A percentile compares a stretch with the other conserved stretches of the same genome.
Evolutionary conservation across 2,888 invertebrate species (phyloP).

Genomic region (Steinernema hermaphroditum): DNA sequence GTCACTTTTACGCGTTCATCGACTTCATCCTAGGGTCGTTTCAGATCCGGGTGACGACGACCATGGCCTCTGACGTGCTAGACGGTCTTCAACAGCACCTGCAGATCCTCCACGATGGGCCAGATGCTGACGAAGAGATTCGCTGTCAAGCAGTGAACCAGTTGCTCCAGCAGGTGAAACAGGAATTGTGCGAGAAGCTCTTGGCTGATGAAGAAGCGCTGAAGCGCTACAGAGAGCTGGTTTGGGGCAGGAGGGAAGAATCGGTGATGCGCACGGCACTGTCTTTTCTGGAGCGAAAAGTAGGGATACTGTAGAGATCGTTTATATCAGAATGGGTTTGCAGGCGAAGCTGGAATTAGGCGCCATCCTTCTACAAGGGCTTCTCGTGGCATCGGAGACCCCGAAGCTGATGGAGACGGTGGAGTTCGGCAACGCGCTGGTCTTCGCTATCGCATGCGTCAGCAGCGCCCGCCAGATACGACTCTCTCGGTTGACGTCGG

Average conservation of each 20-base stretch:
- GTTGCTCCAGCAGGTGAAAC: neutral
- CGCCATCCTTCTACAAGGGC: neutral
- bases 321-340: neutral
- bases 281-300: neutral
- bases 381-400: neutral
- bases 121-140: neutral
- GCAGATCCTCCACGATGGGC: neutral
- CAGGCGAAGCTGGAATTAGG: neutral
- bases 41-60: too few species aligned
- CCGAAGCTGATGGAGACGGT: neutral
- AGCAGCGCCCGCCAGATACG: neutral
- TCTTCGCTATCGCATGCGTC: neutral
- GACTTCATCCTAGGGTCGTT: too few species aligned
- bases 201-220: neutral
- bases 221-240: neutral
- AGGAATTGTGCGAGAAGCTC: neutral
- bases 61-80: neutral
- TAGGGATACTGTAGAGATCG: too few species aligned
- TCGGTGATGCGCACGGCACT: neutral
- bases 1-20: too few species aligned
- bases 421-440: neutral
- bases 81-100: neutral
- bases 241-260: neutral
- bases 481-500: neutral
- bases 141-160: neutral